These are phyloP conservation scores for Xylocampa areola DNA, from an alignment of 2,888 invertebrate species.

Conservation along the genomic window DNA sequence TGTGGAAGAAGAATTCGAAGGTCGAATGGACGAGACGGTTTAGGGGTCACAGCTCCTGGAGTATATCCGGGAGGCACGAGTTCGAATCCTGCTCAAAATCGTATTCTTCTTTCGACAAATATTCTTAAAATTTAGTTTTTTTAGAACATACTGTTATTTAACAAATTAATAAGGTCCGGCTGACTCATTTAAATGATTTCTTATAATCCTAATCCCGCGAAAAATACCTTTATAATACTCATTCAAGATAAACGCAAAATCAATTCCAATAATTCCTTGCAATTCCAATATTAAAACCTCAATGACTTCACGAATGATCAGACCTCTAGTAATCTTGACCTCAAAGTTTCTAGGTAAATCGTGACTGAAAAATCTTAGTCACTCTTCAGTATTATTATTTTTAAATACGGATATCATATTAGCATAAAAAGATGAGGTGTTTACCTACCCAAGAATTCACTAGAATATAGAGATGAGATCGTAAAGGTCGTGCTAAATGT, in stretches of 20 bases:
- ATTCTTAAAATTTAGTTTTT: no score
- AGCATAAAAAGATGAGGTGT: conserved; percentile 46
- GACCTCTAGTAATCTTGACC: conserved; percentile 53
- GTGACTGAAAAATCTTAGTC: conserved; percentile 60
- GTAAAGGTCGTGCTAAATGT: conserved; percentile 32
- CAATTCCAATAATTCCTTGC: conserved; percentile 27
- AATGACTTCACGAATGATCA: conserved; percentile 47
- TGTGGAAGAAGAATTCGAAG: no score
- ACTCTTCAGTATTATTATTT: conserved; percentile 45
- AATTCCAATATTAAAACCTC: conserved; percentile 37
- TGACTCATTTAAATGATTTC: no score
- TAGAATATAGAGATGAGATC: conserved; percentile 21
- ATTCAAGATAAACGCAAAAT: neutral
- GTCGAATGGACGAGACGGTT: no score
- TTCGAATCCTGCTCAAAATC: no score
- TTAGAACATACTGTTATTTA: no score
- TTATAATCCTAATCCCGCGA: no score
- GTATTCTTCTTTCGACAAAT: no score
- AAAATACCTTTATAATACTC: neutral
- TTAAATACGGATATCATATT: conserved; percentile 51
- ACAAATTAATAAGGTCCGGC: no score
- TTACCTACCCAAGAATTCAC: conserved; percentile 11
- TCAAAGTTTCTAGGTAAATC: conserved; percentile 53
- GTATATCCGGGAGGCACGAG: no score
- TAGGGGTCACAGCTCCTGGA: no score